A percentile compares a stretch with the other conserved stretches of the same genome.
phyloP scores from a whole-genome alignment of 2,797 vertebrate species.

The Sciaenops ocellatus region DNA sequence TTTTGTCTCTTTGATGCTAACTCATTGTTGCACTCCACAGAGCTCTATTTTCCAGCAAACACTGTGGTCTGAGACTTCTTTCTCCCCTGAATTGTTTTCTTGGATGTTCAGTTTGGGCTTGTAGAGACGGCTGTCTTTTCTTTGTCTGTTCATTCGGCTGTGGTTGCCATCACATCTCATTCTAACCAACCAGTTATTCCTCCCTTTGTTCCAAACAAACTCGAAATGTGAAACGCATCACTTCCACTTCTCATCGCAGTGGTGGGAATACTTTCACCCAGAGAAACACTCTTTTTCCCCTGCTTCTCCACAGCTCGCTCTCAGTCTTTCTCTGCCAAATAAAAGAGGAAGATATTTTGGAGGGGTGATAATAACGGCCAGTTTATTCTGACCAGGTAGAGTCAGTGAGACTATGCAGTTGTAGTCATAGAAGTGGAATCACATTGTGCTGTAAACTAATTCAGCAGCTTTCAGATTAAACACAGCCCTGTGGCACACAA shows the following conservation, averaged over 20 bases:
- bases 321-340: slow-evolving; percentile 8
- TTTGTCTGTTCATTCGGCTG: slow-evolving; percentile 33
- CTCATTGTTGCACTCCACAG: background rate
- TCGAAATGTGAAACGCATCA: slow-evolving; percentile 52
- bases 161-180: slow-evolving; percentile 31
- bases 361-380: background rate
- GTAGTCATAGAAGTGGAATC: slow-evolving; percentile 19
- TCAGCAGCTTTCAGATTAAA: slow-evolving; percentile 26
- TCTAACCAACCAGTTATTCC: slow-evolving; percentile 28
- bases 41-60: background rate
- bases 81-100: background rate
- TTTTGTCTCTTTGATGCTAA: background rate
- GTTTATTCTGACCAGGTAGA: slow-evolving; percentile 12
- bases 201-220: slow-evolving; percentile 42
- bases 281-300: slow-evolving; percentile 29
- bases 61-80: slow-evolving; percentile 9
- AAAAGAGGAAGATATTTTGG: slow-evolving; percentile 13
- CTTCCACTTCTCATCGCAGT: slow-evolving; percentile 51
- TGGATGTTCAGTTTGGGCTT: slow-evolving; percentile 6
- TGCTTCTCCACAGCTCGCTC: background rate
- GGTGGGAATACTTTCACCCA: slow-evolving; percentile 42
- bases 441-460: slow-evolving; percentile 30
- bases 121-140: slow-evolving; percentile 23
- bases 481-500: slow-evolving; percentile 10
- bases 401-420: background rate